Conservation (phyloP, 2,888 invertebrate genomes). For the Harmothoe impar region DNA sequence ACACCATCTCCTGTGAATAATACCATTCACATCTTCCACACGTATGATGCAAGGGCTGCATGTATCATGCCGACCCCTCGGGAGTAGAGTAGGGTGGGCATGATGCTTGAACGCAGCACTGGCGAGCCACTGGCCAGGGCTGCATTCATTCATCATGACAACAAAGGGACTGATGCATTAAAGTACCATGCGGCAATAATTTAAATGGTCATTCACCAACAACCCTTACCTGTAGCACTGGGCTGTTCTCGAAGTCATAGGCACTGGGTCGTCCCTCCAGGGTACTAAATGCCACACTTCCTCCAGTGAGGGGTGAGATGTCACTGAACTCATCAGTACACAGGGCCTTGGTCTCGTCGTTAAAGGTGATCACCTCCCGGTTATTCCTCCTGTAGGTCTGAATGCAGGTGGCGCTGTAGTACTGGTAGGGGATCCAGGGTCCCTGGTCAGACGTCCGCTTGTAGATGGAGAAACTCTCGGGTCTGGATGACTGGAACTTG, state of each 20-base stretch:
- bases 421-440: conserved; percentile 87
- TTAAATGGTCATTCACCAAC: too few species aligned
- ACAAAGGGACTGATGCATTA: too few species aligned
- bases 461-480: conserved; percentile 93
- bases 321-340: conserved; percentile 99
- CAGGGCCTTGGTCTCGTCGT: conserved; percentile 94
- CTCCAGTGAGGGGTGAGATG: conserved; percentile 95
- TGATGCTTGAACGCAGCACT: too few species aligned
- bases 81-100: too few species aligned
- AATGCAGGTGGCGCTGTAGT: conserved; percentile 92
- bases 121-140: too few species aligned
- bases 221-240: conserved; percentile 91
- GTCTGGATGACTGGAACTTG: conserved; percentile 96
- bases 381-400: conserved; percentile 89
- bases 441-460: conserved; percentile 77
- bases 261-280: conserved; percentile 97
- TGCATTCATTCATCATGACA: too few species aligned
- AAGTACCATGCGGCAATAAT: too few species aligned
- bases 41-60: too few species aligned
- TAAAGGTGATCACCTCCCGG: conserved; percentile 86
- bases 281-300: conserved; percentile 94
- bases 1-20: too few species aligned
- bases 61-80: too few species aligned
- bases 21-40: too few species aligned
- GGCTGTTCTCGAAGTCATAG: conserved; percentile 94